Evolutionary conservation across 30 jellyfish, hydroid and myxozoan genomes (phyloP), one percentile per base, ranked within the genome.

Genomic region (Chironex yamaguchii): DNA sequence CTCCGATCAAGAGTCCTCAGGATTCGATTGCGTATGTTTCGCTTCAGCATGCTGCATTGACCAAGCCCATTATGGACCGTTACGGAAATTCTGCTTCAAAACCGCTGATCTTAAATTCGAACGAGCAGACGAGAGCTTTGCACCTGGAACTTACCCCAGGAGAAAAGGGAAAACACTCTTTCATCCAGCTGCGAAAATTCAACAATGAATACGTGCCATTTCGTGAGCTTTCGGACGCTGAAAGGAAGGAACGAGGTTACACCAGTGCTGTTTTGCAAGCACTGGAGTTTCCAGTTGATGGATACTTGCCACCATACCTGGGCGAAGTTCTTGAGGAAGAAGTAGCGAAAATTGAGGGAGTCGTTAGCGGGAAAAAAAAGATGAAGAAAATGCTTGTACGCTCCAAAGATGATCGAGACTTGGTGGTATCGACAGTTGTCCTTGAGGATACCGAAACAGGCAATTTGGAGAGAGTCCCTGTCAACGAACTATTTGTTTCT

Each of bases 261-360:
- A 4, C 34, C 21, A 25, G 21, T 21, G 9, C 4, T 4, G 73
- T 58, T 4, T 20, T 58, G 12, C 73, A 58, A 58, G 34, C 25
- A 58, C 73, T 58, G 26, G 73, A 58, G 26, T 58, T 58, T 58
- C 73, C 73, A 4, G 12, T 14, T 4, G 34, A 58, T 21, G 73
- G 73, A 4, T 58, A 58, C 26, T 58, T 58, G 12, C 73, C 73
- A 4, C 73, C 73, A 9, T 58, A 58, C 26, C 34, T 24, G 4
- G 34, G 34, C 11, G 33, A 58, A 4, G 73, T 24, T 11, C 33
- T 58, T 12, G 73, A 58, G 21, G 33, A 58, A 42, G 58, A 42
- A 42, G 17, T 42, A 42, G 13, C 13, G 9, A 42, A 42, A 42
- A 6, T 17, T 9, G 17, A 42, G 13, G 58, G 58, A 17, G 58